Percentiles rank a stretch among this genome's conserved stretches.
These are phyloP conservation scores for Pseudobourletiella spinata DNA, from an alignment of 1,140 invertebrate species.

Conservation along the genomic window DNA sequence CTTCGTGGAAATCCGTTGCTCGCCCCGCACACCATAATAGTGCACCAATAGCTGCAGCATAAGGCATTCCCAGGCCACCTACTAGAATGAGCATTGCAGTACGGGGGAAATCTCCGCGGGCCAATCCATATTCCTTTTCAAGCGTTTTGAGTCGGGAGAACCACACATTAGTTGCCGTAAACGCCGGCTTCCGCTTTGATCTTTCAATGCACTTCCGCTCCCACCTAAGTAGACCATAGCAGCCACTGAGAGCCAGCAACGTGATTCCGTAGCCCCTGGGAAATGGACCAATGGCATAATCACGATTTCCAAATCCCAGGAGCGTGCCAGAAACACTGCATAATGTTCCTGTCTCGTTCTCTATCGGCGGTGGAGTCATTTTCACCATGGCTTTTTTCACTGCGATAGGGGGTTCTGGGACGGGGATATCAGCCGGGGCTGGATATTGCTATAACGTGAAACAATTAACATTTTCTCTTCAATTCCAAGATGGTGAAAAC, in stretches of 20 bases:
- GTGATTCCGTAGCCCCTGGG: slow-evolving; percentile 1
- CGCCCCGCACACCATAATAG: not conserved
- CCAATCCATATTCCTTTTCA: not conserved
- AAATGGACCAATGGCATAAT: not conserved
- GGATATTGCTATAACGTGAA: too few species aligned
- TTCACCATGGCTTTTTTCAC: too few species aligned
- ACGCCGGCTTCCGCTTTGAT: not conserved
- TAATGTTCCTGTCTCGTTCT: not conserved
- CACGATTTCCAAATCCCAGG: not conserved
- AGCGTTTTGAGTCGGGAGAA: not conserved
- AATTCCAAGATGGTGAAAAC: too few species aligned
- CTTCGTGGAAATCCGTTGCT: slow-evolving; percentile 4
- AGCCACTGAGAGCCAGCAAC: not conserved
- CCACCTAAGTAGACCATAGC: slow-evolving; percentile 1
- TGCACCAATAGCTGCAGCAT: not conserved
- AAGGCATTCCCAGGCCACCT: slow-evolving; percentile 2
- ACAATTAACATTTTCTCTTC: too few species aligned
- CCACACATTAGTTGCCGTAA: not conserved
- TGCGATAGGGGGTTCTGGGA: too few species aligned
- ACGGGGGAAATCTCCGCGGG: not conserved
- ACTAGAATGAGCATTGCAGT: not conserved
- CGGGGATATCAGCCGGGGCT: too few species aligned
- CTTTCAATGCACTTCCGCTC: slow-evolving; percentile 3
- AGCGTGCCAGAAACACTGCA: not conserved
- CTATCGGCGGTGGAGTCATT: not conserved